Evolutionary conservation across 2,113 vertebrate species (phyloP).

Genomic region (Perognathus longimembris): DNA sequence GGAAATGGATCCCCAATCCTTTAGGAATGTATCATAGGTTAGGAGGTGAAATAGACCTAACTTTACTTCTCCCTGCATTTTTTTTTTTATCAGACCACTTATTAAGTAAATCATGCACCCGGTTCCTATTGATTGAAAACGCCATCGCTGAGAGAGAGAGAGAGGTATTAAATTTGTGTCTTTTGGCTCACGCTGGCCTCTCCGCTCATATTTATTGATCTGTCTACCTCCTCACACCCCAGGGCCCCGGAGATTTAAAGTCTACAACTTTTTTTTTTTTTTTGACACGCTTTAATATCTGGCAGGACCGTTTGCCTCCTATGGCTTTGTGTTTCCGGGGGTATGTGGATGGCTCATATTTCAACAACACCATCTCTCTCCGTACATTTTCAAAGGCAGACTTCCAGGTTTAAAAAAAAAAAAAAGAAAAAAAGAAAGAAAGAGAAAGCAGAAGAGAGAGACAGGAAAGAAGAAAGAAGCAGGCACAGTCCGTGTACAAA

Average conservation of each 20-base stretch:
- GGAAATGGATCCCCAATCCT: not conserved
- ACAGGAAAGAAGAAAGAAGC: not conserved
- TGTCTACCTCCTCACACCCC: not conserved
- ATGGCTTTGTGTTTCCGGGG: not conserved
- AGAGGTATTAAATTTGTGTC: accelerated
- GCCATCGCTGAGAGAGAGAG: not conserved
- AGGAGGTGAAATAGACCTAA: too few relatives aligned
- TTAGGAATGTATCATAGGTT: not conserved
- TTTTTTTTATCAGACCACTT: not conserved
- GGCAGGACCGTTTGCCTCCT: not conserved
- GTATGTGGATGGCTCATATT: not conserved
- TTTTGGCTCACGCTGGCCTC: not conserved
- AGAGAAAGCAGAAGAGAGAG: not conserved
- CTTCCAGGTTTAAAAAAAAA: not conserved
- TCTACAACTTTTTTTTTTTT: not conserved
- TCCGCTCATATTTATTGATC: accelerated
- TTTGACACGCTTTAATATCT: not conserved
- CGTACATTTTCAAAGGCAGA: not conserved
- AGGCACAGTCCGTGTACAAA: too few relatives aligned
- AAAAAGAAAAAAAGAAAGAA: not conserved
- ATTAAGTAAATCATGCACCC: not conserved
- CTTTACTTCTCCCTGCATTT: not conserved
- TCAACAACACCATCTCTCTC: not conserved
- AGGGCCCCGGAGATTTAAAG: not conserved
- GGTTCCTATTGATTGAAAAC: not conserved